Evolutionary conservation across 1,140 invertebrate genomes (phyloP).

Genomic region (Drosophila sp.): DNA sequence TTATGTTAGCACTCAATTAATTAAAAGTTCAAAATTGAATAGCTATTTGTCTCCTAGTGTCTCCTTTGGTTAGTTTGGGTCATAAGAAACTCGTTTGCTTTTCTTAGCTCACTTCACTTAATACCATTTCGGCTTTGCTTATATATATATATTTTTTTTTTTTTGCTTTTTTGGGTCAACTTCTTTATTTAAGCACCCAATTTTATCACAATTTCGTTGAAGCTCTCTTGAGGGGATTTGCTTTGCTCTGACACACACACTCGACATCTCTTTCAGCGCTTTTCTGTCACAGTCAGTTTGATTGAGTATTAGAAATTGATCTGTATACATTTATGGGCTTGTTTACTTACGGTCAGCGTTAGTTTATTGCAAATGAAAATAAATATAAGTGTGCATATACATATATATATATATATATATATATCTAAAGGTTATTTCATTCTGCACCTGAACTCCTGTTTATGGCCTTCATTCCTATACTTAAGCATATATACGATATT

Average conservation of each 20-base stretch:
- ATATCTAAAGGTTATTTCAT: conserved; percentile 51
- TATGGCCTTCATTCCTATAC: conserved; percentile 68
- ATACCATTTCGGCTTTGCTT: background rate
- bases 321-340: conserved; percentile 70
- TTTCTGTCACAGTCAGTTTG: conserved; percentile 32
- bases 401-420: conserved; percentile 47
- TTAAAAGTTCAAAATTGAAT: background rate
- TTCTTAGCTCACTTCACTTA: background rate
- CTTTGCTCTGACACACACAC: conserved; percentile 36
- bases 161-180: background rate
- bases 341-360: conserved; percentile 57
- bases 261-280: background rate
- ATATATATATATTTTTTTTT: background rate
- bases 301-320: conserved; percentile 79
- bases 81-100: background rate
- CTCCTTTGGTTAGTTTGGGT: background rate
- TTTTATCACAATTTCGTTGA: conserved; percentile 64
- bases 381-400: conserved; percentile 21
- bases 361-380: conserved; percentile 63
- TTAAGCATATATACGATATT: background rate
- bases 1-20: no score
- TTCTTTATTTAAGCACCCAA: conserved; percentile 42
- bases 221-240: conserved; percentile 49
- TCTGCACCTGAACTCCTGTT: conserved; percentile 51
- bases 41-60: background rate